Evolutionary conservation across 2,888 invertebrate genomes (phyloP), one percentile per base, ranked within the genome.

Genomic region (Notodonta ziczac): DNA sequence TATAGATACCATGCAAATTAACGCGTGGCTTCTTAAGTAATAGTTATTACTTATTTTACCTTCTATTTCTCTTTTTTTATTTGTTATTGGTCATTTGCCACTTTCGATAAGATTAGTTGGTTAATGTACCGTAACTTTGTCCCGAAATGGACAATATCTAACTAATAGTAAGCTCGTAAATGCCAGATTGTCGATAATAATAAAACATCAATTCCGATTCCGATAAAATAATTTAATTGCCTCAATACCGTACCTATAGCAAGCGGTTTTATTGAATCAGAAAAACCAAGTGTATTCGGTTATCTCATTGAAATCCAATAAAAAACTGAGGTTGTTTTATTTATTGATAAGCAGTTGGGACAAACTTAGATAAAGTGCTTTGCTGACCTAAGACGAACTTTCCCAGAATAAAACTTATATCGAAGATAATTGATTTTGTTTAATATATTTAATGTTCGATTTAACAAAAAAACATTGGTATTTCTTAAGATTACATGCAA

Each of bases 251-350:
- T 54, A 51, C 32, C 57, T 39, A 48, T 53, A 53, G 14, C 53
- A 35, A 32, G 44, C 51, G 50, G 51, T 62, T 65, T 65, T 59
- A 62, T 60, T 40, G 60, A 57, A 50, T 56, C 55, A 52, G 44
- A 54, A 32, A 32, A 52, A 10, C 4, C 13, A 52, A 32, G 16
- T 16, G 16, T 50, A 5, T 52, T 16, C 52, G 51, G 57, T 66
- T 70, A 74, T 72, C 67, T 63, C 59, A 60, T 62, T 62, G 55
- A 58, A 56, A 64, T 70, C 64, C 24, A 72, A 72, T 67, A 56
- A 70, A 74, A 70, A 52, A 32, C 59, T n/a, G 54, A 60, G 8
- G 44, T 52, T 62, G 42, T 67, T 73, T 66, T 62, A 68, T 71
- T 60, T 60, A 62, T 50, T 63, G n/a, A 56, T 57, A 24, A 24